Evolutionary conservation across 2,888 invertebrate genomes (phyloP), one percentile per base, ranked within the genome.

Genomic region (Drosophila ezoana): DNA sequence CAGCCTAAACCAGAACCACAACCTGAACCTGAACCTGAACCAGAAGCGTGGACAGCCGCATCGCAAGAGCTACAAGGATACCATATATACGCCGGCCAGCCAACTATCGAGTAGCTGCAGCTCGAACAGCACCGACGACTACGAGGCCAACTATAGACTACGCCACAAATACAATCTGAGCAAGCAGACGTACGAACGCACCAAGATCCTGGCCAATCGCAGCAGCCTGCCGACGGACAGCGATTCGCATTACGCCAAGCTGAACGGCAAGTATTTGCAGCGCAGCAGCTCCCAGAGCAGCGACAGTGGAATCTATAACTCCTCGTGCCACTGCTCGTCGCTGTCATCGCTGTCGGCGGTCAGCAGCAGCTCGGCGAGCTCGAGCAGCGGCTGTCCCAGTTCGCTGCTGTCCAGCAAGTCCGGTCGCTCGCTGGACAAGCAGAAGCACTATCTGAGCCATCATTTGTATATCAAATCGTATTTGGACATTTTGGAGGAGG

Each of bases 401-500:
- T 83, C 78, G 3, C 43, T 88, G 51, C 23, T 72, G 1, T 79
- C 93, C 74, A 81, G 81, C 38, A 90, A 90, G 44, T 89, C 92
- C 6, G 87, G 80, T 40, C 90, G 90, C 44, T 91, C 90, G 8
- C 43, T 91, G 44, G 90, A 92, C 60, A 91, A 91, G 43, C 92
- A 92, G 65, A 92, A 91, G 43, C 90, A 92, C 54, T 94, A 94
- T 83, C 90, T 94, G 58, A 93, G 92, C 66, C 93, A 93, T 73
- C 94, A 94, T 78, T 89, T 94, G 60, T 93, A 93, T 64, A 94
- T 94, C 49, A 94, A 94, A 84, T 93, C 93, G 1, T 93, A 93
- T 80, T 87, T 94, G 69, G 93, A 93, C 51, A 93, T 92, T 45
- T 91, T 93, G 70, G 94, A 93, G 76, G 93, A 93, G 40, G 93